Evolutionary conservation across 2,888 invertebrate species (phyloP), one percentile per base, ranked within the genome.

Genomic region (Leucozona laternaria): DNA sequence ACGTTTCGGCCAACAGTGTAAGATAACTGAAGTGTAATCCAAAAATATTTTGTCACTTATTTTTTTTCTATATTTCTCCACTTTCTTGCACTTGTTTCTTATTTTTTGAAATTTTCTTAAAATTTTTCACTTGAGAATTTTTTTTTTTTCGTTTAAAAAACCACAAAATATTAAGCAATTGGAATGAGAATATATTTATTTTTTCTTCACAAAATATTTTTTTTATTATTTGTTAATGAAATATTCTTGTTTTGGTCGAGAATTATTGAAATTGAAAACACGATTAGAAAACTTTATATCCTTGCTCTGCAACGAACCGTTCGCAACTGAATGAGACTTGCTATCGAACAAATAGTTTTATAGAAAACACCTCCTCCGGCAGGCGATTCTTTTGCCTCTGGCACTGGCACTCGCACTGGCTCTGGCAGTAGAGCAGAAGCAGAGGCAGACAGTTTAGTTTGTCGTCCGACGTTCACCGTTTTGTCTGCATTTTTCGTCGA

Each of bases 311-410:
- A 90, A 92, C 91, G 91, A 90, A 90, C 91, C 92, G 91, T 91
- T 90, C 90, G 90, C 91, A 90, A 92, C 92, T 92, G 92, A 92
- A 92, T 91, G 90, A 90, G 90, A 90, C 90, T 90, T 91, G 91
- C 91, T 90, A 89, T 90, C 90, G 90, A 90, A 80, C 90, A 90
- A 90, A 90, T 90, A 91, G 90, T 92, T 92, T 92, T 92, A 92
- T 92, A 92, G 90, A 91, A 66, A 66, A 91, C 91, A 89, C 90
- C 91, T 90, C 90, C 91, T 90, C 88, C 88, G 89, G 89, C 89
- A 81, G 83, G 86, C 89, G 88, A 89, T 86, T 79, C 88, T 88
- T 79, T 75, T 58, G 64, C 25, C 45, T 68, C 88, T 89, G 88
- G 88, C 88, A 31, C 28, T 22, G 6, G 15, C 13, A 5, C 20